Evolutionary conservation across 2,113 vertebrate genomes (phyloP).

Genomic region (Rhodinocichla rosea): DNA sequence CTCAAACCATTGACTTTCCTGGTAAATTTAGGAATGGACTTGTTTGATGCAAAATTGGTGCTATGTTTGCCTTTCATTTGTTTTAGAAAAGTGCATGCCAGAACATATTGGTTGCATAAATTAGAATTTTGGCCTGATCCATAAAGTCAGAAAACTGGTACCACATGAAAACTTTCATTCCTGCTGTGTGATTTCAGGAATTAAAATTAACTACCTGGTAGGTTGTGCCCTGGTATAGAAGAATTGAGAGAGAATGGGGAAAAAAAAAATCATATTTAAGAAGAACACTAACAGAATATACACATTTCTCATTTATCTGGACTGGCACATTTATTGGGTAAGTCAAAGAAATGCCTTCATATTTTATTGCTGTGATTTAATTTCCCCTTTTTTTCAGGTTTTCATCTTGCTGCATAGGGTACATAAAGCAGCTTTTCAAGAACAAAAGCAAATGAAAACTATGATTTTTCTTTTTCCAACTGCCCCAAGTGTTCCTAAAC

Average conservation of each 20-base stretch:
- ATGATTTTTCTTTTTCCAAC: conserved; percentile 8
- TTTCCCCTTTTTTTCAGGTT: background rate
- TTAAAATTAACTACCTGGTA: background rate
- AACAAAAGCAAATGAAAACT: conserved; percentile 39
- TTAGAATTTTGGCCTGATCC: background rate
- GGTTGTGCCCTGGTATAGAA: background rate
- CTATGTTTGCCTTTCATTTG: background rate
- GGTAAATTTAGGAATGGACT: background rate
- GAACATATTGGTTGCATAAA: background rate
- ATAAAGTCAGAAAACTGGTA: background rate
- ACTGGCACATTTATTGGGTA: conserved; percentile 17
- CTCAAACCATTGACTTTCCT: background rate
- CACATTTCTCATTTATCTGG: conserved; percentile 15
- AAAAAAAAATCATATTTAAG: background rate
- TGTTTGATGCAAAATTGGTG: background rate
- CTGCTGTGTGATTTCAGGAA: background rate
- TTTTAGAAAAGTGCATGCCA: background rate
- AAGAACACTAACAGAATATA: background rate
- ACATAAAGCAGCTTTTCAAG: conserved; percentile 23
- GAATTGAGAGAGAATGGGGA: background rate
- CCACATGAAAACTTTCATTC: background rate
- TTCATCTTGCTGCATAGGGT: background rate
- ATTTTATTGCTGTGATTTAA: conserved; percentile 48
- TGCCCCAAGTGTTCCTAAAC: background rate
- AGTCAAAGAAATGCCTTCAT: background rate